Evolutionary conservation across 2,113 vertebrate species (phyloP).

Genomic region (Hemiprocne comata): DNA sequence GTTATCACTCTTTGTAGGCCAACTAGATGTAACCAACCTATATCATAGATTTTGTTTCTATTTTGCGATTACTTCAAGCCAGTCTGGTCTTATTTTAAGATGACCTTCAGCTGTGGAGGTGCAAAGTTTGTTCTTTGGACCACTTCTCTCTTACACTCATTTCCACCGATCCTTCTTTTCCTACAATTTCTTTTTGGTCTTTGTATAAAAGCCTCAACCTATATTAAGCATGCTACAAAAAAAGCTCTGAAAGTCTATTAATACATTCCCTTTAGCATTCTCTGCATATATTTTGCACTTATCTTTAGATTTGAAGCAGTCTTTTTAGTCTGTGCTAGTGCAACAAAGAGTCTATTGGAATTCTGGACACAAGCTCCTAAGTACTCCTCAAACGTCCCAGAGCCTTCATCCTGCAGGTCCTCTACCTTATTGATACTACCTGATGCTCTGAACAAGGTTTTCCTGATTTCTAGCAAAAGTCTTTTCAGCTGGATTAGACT

Average conservation of each 20-base stretch:
- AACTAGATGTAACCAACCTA: not conserved
- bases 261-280: not conserved
- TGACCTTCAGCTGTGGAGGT: not conserved
- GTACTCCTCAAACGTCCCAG: not conserved
- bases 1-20: not conserved
- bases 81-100: not conserved
- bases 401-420: not conserved
- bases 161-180: not conserved
- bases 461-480: accelerated
- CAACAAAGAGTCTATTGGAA: not conserved
- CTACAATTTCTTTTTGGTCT: not conserved
- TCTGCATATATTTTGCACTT: not conserved
- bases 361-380: not conserved
- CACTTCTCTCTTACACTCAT: not conserved
- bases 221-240: not conserved
- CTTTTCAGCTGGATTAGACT: not conserved
- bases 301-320: not conserved
- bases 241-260: not conserved
- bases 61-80: not conserved
- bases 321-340: not conserved
- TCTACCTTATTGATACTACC: not conserved
- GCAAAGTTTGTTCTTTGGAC: not conserved
- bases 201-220: not conserved
- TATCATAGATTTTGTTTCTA: not conserved
- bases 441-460: not conserved